These are phyloP conservation scores for Pimephales promelas DNA, from an alignment of 2,113 vertebrate genomes.

Conservation along the genomic window DNA sequence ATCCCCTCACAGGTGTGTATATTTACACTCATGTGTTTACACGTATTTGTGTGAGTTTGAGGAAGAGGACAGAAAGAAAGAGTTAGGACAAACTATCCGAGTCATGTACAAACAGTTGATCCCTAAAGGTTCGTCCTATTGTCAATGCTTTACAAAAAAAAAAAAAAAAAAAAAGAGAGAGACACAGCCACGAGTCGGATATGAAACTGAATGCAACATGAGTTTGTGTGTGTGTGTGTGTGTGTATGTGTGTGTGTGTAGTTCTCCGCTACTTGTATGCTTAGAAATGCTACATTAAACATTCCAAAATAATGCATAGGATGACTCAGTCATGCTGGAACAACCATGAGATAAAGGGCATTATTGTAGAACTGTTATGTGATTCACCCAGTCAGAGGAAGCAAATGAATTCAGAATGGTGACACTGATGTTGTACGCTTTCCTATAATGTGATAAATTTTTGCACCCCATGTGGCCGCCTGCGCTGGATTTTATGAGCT, in stretches of 20 bases:
- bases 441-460: slow-evolving; percentile 26
- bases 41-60: background rate
- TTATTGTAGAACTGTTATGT: slow-evolving; percentile 23
- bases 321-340: slow-evolving; percentile 11
- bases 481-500: slow-evolving; percentile 18
- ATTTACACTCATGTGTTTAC: background rate
- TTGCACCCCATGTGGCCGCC: slow-evolving; percentile 27
- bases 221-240: background rate
- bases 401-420: slow-evolving; percentile 35
- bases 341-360: slow-evolving; percentile 14
- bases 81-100: background rate
- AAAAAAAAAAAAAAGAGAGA: background rate
- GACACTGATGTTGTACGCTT: slow-evolving; percentile 24
- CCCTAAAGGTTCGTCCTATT: background rate
- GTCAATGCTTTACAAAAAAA: background rate
- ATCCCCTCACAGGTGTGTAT: background rate
- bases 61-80: background rate
- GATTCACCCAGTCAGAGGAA: slow-evolving; percentile 23
- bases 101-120: background rate
- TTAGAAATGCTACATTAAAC: background rate
- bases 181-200: background rate
- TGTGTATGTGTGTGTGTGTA: background rate
- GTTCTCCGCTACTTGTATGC: background rate
- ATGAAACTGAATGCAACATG: background rate
- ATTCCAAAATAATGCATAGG: background rate